These are phyloP conservation scores for Bufo gargarizans DNA, from an alignment of 2,113 vertebrate genomes.

Conservation along the genomic window DNA sequence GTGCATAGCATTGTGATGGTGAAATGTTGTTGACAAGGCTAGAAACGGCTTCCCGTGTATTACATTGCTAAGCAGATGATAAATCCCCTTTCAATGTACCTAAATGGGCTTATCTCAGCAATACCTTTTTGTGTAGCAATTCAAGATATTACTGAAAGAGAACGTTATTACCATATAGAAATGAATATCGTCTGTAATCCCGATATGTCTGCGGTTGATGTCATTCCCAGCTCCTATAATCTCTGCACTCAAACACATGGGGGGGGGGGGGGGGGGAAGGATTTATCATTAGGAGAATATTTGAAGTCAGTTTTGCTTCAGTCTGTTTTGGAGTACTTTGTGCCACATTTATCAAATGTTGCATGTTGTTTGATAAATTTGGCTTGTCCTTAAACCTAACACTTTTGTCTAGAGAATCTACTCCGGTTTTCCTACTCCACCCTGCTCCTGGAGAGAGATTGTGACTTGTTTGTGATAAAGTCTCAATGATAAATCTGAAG, in stretches of 20 bases:
- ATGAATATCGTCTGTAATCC: constrained; percentile 12
- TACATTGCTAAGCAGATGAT: not conserved
- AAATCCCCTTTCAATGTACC: constrained; percentile 14
- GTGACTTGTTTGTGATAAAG: no score
- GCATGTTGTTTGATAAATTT: no score
- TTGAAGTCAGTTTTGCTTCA: no score
- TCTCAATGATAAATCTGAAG: no score
- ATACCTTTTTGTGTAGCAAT: not conserved
- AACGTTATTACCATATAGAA: not conserved
- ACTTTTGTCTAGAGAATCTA: no score
- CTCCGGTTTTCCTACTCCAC: no score
- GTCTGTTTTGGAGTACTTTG: no score
- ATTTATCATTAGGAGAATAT: no score
- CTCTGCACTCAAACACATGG: not conserved
- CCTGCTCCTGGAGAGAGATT: no score
- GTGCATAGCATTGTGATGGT: not conserved
- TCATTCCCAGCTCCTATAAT: not conserved
- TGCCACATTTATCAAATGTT: no score
- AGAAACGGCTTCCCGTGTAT: not conserved
- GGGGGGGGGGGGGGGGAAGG: no score
- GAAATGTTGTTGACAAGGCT: not conserved
- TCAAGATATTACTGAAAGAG: not conserved
- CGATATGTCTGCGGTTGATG: not conserved
- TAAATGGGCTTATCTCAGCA: constrained; percentile 9
- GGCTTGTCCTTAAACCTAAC: no score